phyloP scores from a whole-genome alignment of 1,140 invertebrate genomes.

The Drosophila takahashii region DNA sequence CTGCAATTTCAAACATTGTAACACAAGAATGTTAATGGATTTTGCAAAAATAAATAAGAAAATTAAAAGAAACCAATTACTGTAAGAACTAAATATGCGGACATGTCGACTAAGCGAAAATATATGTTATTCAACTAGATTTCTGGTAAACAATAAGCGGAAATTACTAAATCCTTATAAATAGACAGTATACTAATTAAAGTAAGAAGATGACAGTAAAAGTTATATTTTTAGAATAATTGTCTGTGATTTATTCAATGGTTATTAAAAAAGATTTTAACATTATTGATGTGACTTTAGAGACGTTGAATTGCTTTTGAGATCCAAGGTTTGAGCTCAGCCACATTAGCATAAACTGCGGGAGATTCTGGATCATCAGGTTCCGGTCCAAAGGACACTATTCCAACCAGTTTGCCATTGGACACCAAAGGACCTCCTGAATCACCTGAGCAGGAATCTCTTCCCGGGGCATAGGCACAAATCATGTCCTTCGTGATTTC shows the following conservation, averaged over 20 bases:
- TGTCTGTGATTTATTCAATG: no score
- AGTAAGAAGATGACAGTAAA: no score
- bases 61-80: not conserved
- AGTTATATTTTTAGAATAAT: no score
- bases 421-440: conserved; percentile 84
- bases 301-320: not conserved
- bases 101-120: no score
- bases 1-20: not conserved
- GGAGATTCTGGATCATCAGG: conserved; percentile 81
- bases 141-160: no score
- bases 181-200: no score
- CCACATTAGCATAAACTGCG: conserved; percentile 86
- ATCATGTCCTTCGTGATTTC: conserved; percentile 53
- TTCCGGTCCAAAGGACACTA: conserved; percentile 86
- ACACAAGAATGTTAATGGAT: not conserved
- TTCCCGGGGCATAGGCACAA: conserved; percentile 63
- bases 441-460: conserved; percentile 58
- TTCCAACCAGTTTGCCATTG: conserved; percentile 82
- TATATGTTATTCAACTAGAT: no score
- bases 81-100: not conserved
- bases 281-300: not conserved
- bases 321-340: conserved; percentile 75
- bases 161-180: no score
- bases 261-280: not conserved
- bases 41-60: not conserved